Percentiles rank a stretch among this genome's conserved stretches.
These are phyloP conservation scores for Lochmaea crataegi DNA, from an alignment of 2,888 invertebrate genomes.

Conservation along the genomic window DNA sequence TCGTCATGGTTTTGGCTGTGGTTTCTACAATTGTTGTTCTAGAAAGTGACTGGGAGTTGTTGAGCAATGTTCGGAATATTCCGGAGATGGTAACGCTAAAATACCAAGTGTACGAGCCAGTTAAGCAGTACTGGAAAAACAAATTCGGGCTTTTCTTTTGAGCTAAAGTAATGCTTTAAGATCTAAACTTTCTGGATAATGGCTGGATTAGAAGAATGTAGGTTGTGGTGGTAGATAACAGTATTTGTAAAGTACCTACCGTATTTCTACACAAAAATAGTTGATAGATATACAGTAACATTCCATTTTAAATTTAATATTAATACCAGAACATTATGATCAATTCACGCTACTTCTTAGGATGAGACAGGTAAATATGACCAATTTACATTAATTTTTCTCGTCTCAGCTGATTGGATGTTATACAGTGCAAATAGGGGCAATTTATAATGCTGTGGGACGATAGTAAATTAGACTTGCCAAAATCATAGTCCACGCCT, in stretches of 20 bases:
- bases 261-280: neutral
- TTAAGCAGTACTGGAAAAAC: constrained; percentile 80
- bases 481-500: no score
- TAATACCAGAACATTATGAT: no score
- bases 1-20: constrained; percentile 77
- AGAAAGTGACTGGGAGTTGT: constrained; percentile 81
- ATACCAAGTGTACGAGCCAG: constrained; percentile 85
- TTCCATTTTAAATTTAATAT: no score
- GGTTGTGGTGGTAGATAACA: neutral
- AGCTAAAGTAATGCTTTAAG: constrained; percentile 49
- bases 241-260: neutral
- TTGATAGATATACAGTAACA: no score
- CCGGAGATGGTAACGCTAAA: constrained; percentile 82
- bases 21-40: constrained; percentile 78
- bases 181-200: neutral
- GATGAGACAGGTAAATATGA: no score
- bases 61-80: constrained; percentile 76
- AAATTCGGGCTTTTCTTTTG: constrained; percentile 74
- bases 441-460: no score
- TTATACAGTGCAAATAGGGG: no score
- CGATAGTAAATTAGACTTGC: no score
- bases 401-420: no score
- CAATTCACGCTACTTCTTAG: no score
- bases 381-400: no score
- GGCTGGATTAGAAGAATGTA: neutral